Base-by-base conservation (phyloP, 1,140 invertebrate species). In the Himalopsyche phryganea region DNA sequence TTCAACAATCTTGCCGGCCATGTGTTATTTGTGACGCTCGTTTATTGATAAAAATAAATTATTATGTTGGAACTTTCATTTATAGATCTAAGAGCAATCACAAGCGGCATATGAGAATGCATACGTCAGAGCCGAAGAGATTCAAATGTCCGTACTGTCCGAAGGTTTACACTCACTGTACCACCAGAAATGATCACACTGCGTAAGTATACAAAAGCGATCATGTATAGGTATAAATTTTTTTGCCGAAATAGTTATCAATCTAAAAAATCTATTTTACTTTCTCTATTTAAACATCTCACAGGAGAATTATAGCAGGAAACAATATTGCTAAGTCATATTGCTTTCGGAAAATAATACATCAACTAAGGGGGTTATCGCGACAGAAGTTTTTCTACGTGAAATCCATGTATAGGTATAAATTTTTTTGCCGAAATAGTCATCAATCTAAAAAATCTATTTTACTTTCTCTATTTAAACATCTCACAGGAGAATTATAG, bases 81-180 rank as follows among this genome's bases (percentile, higher is more conserved):
- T 54, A 1, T 42, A 54, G 52, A 10, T 46, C 36, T n/a, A 19
- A 36, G 23, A 35, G 18, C 1, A 54, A 23, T 1, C 52, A 54
- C 52, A 46, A 54, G 33, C n/a, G 13, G 3, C 52, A 54, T 10
- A 23, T 35, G 17, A 19, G 33, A 9, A n/a, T 33, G 9, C 52
- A 54, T 33, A 15, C n/a, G 15, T 14, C 44, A n/a, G 40, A 44
- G 20, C 42, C 18, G 17, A 42, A 23, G 7, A 28, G 19, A 2
- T 47, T 46, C 44, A 36, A 38, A 18, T 54, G 52, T 14, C 14
- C 28, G 9, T 6, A 19, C 17, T 54, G 52, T 33, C 42, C 28
- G 23, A 46, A 38, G 11, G 42, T 35, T 3, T 54, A 46, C 42
- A 33, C 42, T 10, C 13, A 33, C 1, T 54, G 32, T 28, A 46